Evolutionary conservation across 2,888 invertebrate genomes (phyloP).

Genomic region (Allophyes oxyacanthae): DNA sequence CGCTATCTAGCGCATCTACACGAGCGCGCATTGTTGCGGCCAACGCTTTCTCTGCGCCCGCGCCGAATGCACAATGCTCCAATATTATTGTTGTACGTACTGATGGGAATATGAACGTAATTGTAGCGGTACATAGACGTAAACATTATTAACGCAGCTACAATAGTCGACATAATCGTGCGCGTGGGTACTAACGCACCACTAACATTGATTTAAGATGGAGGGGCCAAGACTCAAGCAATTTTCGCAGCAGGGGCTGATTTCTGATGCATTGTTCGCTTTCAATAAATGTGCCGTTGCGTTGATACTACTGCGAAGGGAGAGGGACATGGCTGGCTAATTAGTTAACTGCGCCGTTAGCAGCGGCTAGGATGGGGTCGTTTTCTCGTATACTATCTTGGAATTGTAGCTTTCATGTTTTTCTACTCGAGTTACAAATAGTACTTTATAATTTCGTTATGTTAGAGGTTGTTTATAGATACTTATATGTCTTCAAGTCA

Average conservation of each 20-base stretch:
- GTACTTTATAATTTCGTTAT: no score
- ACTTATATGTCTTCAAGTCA: no score
- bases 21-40: slow-evolving; percentile 61
- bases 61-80: slow-evolving; percentile 59
- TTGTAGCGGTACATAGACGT: slow-evolving; percentile 47
- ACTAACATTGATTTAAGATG: background rate
- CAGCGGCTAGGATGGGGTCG: slow-evolving; percentile 29
- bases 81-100: slow-evolving; percentile 58
- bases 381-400: slow-evolving; percentile 38
- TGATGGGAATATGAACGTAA: slow-evolving; percentile 58
- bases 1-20: slow-evolving; percentile 67
- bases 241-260: background rate
- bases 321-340: slow-evolving; percentile 35
- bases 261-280: background rate
- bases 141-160: slow-evolving; percentile 49
- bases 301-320: slow-evolving; percentile 10
- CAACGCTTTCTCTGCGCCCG: slow-evolving; percentile 63
- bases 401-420: slow-evolving; percentile 29
- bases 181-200: slow-evolving; percentile 20
- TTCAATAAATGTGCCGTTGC: slow-evolving; percentile 4
- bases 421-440: background rate
- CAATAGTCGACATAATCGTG: slow-evolving; percentile 22
- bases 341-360: slow-evolving; percentile 47
- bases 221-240: background rate
- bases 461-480: no score